Percentiles rank a stretch among this genome's conserved stretches.
phyloP scores from a whole-genome alignment of 1,140 invertebrate species.

The Hesperophylax magnus region DNA sequence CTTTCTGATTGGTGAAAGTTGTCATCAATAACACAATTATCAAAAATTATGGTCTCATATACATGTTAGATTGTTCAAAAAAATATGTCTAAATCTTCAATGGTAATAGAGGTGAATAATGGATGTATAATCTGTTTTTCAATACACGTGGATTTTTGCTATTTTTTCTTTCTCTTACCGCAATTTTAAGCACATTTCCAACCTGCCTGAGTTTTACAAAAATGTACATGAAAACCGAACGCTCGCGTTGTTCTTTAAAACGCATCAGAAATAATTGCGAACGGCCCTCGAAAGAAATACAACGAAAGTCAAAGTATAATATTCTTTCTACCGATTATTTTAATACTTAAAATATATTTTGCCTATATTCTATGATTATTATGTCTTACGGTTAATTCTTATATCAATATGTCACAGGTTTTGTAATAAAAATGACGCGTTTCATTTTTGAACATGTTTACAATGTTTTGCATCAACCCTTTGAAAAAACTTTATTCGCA shows the following conservation, averaged over 20 bases:
- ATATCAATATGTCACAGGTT: constrained; percentile 4
- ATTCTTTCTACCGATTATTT: not conserved
- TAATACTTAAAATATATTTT: constrained; percentile 14
- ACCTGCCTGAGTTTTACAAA: not conserved
- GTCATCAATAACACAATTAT: not conserved
- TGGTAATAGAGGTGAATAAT: not conserved
- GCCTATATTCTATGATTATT: constrained; percentile 3
- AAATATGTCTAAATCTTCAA: not conserved
- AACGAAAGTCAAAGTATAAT: constrained; percentile 11
- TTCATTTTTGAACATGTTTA: not conserved
- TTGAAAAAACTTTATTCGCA: not conserved
- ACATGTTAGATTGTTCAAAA: not conserved
- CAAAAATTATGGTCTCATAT: not conserved
- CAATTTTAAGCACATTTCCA: not conserved
- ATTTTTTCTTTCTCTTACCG: not conserved
- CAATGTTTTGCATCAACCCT: not conserved
- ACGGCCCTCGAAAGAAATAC: constrained; percentile 10
- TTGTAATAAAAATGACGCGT: not conserved
- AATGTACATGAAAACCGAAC: constrained; percentile 17
- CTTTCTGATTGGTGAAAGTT: no score
- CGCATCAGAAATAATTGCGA: not conserved
- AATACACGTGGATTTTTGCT: not conserved
- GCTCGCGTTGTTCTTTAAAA: not conserved
- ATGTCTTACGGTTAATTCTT: not conserved
- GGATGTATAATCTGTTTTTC: not conserved